Conservation (phyloP, 2,113 vertebrate species). For the Noctilio leporinus region DNA sequence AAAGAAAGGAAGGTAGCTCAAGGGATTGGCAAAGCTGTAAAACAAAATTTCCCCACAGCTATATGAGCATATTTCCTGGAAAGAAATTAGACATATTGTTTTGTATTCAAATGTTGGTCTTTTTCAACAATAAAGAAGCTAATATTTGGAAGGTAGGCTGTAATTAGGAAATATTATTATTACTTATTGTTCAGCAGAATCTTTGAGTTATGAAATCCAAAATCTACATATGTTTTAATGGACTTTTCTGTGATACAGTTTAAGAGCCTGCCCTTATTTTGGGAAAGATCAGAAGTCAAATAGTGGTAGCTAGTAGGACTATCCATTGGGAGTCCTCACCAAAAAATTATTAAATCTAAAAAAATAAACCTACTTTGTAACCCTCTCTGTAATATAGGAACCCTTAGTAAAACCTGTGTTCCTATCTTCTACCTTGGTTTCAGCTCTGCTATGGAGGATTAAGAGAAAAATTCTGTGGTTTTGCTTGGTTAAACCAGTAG, state of each 20-base stretch:
- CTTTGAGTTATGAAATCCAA: background rate
- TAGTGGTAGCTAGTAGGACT: background rate
- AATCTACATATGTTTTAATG: background rate
- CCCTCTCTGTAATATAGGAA: background rate
- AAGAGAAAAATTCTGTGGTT: background rate
- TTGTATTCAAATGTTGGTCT: background rate
- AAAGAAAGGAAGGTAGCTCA: background rate
- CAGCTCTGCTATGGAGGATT: background rate
- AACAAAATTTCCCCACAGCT: background rate
- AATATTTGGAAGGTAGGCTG: background rate
- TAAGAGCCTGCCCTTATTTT: background rate
- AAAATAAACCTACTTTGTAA: background rate
- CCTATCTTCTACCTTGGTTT: background rate
- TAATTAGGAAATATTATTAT: background rate
- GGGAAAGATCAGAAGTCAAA: background rate
- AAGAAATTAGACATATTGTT: background rate
- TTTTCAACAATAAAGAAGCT: background rate
- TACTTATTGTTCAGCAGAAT: background rate
- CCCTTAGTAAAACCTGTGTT: background rate
- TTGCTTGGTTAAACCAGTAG: background rate
- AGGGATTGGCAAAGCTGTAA: background rate
- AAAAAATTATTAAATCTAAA: background rate
- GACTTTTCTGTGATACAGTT: background rate
- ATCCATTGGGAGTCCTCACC: background rate
- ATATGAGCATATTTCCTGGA: background rate